These are phyloP conservation scores for Apamea anceps DNA, from an alignment of 2,888 invertebrate genomes.

Conservation along the genomic window DNA sequence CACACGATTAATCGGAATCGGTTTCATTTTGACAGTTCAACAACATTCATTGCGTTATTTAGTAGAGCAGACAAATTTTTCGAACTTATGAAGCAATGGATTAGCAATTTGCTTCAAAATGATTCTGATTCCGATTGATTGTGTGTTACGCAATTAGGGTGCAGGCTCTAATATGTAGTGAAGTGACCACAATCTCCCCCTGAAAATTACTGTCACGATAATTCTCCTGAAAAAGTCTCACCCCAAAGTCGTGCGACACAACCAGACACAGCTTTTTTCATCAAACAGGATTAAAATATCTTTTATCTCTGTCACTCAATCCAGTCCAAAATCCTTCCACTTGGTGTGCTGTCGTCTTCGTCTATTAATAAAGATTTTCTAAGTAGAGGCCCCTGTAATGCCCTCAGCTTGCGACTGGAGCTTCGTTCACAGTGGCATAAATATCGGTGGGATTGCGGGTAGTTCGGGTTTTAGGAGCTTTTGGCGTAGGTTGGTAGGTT, in stretches of 20 bases:
- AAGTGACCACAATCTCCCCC: not conserved
- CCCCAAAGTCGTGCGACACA: slow-evolving; percentile 20
- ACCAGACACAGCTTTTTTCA: slow-evolving; percentile 57
- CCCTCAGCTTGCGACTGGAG: slow-evolving; percentile 54
- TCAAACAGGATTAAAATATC: slow-evolving; percentile 71
- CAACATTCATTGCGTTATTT: no score
- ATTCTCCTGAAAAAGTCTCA: not conserved
- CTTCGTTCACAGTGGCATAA: slow-evolving; percentile 56
- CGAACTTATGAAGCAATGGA: no score
- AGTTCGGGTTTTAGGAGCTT: slow-evolving; percentile 42
- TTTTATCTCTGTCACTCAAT: slow-evolving; percentile 78
- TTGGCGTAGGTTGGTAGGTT: not conserved
- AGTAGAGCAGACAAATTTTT: no score
- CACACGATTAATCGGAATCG: no score
- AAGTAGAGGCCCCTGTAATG: slow-evolving; percentile 75
- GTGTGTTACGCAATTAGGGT: no score
- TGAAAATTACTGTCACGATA: not conserved
- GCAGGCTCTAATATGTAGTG: not conserved
- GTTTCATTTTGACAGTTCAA: no score
- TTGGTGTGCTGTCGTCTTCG: slow-evolving; percentile 63
- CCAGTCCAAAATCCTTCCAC: slow-evolving; percentile 62
- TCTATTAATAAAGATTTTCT: slow-evolving; percentile 89
- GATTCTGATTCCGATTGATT: no score
- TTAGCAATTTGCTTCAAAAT: no score
- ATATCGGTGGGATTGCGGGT: slow-evolving; percentile 58